These are phyloP conservation scores for Micropterix aruncella DNA, from an alignment of 2,888 invertebrate species.

Conservation along the genomic window DNA sequence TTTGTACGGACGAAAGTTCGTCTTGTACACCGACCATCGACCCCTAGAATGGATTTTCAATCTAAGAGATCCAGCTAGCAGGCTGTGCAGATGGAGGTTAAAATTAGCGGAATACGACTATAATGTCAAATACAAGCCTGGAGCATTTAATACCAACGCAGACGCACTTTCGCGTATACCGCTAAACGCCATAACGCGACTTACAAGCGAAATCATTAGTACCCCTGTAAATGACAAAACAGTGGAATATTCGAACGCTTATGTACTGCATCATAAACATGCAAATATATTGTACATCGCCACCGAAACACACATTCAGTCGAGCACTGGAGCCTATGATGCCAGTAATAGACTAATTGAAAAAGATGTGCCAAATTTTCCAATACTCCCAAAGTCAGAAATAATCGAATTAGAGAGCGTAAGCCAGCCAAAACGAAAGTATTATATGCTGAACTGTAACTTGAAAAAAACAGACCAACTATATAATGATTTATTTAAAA, in stretches of 20 bases:
- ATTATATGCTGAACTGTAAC: background rate
- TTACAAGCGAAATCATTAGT: background rate
- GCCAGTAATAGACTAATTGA: too few relatives aligned
- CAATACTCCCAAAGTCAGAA: too few relatives aligned
- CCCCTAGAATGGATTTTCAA: background rate
- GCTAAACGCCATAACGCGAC: background rate
- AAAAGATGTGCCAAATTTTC: too few relatives aligned
- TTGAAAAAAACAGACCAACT: background rate
- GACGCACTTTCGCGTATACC: conserved; percentile 1
- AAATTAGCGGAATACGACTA: conserved; percentile 1
- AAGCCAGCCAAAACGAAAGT: background rate
- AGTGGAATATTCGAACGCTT: too few relatives aligned
- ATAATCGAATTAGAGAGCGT: background rate
- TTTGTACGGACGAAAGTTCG: background rate
- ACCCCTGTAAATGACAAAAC: background rate
- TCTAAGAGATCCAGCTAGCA: conserved; percentile 1
- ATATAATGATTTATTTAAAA: background rate
- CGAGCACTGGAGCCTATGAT: background rate
- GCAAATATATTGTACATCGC: too few relatives aligned
- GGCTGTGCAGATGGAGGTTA: background rate
- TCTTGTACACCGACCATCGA: background rate
- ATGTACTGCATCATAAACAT: too few relatives aligned
- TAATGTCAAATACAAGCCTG: background rate
- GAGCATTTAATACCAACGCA: background rate
- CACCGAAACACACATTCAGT: background rate